Base-by-base conservation (phyloP, 2,888 invertebrate genomes). In the Harpalus rufipes region DNA sequence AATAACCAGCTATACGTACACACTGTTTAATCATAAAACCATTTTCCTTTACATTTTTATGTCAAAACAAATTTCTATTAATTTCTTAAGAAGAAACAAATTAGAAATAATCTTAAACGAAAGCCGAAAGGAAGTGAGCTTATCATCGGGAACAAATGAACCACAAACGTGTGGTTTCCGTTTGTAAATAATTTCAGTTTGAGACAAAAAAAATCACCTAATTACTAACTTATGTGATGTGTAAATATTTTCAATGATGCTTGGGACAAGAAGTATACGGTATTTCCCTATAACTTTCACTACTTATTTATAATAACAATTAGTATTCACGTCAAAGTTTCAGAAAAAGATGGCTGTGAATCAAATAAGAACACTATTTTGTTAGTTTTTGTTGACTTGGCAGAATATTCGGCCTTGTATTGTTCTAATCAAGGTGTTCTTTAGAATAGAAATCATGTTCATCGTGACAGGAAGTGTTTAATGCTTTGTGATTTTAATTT, bases 91-190 rank as follows among this genome's bases (percentile, higher is more conserved):
- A n/a, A n/a, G n/a, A 6, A 32, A 32, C 3, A 51, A 51, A 51
- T 51, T 51, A 51, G 1, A 10, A 68, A 68, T 39, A 32, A 68
- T 68, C 39, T 21, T 21, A 68, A 21, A 10, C 39, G 59, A 61
- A 83, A 39, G 61, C 56, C 56, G 32, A 83, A 76, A 76, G 61
- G 76, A 83, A 76, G 61, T 44, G 3, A 12, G 10, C 7, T 83
- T 83, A 83, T 83, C 83, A 51, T 16, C 56, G 83, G 83, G 76
- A 83, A 83, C 59, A 58, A 58, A 61, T 44, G 16, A 56, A 72
- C 82, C 82, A 58, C 82, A 65, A 44, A 16, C 3, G 14, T 59
- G 76, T 41, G 83, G 83, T 83, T 83, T 83, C 83, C 83, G 83
- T 76, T 74, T 76, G 18, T 25, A 18, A 8, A 61, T 25, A 56